Base-by-base conservation (phyloP, 2,888 invertebrate species). In the Escarpia spicata region DNA sequence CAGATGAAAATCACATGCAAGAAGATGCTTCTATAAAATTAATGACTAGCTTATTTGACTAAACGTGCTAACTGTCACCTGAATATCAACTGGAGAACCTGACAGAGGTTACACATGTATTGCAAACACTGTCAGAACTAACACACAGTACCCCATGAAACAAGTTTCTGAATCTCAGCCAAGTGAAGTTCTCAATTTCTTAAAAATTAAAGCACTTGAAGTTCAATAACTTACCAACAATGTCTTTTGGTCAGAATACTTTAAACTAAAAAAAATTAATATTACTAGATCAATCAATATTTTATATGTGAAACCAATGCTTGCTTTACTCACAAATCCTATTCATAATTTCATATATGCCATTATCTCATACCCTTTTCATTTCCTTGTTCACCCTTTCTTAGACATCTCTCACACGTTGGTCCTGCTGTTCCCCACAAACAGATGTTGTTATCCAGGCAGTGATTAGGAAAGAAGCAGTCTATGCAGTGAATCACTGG, bases 361-460 rank as follows among this genome's bases (percentile, higher is more conserved):
- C 19, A 26, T 75, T n/a, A 75, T 75, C 75, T 75, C 26, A 6
- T 75, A 75, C 75, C 75, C 26, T 75, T 75, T 75, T 75, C 75
- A 75, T 75, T 75, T 75, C 75, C 75, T 75, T 75, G 75, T 75
- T 75, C 75, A 26, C 75, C 75, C 75, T 75, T 75, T 26, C 75
- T 75, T 26, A 75, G 75, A 75, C 75, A 75, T 26, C 75, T 15
- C 26, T 75, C 75, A 75, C 75, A 75, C 6, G 75, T 75, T 26
- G 75, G 75, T 75, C 75, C 75, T 75, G 75, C 75, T 75, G 75
- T 75, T 26, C 75, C 75, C 75, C 75, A 75, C 75, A 75, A 26
- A 6, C 75, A 75, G n/a, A 26, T 75, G 75, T 75, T 75, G 75
- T 75, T 75, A 26, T 75, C 75, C 19, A 75, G 75, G 75, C 75